These are phyloP conservation scores for Hydrophis major DNA, from an alignment of 2,797 vertebrate genomes.

Conservation along the genomic window DNA sequence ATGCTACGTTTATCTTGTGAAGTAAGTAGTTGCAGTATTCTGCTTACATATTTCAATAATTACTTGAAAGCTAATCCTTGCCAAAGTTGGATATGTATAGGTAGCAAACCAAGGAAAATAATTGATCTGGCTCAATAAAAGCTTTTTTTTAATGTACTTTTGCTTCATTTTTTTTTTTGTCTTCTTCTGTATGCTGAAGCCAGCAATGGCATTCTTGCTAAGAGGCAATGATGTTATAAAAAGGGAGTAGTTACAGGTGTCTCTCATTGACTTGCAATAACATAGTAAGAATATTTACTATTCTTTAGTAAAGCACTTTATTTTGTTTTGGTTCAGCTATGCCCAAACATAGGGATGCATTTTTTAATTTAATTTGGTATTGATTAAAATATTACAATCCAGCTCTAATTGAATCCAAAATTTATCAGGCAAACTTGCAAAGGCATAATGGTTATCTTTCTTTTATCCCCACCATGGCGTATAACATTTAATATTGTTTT, in stretches of 20 bases:
- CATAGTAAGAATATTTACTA: background rate
- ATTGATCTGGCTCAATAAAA: background rate
- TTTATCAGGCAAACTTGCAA: background rate
- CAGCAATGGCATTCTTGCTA: background rate
- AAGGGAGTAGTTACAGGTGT: background rate
- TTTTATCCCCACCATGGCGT: rapidly evolving
- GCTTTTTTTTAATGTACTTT: background rate
- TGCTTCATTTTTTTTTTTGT: background rate
- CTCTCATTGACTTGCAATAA: background rate
- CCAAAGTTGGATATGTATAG: background rate
- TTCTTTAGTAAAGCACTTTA: background rate
- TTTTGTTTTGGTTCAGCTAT: background rate
- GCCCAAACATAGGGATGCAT: background rate
- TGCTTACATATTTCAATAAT: background rate
- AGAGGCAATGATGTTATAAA: background rate
- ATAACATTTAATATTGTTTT: background rate
- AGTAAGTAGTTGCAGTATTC: background rate
- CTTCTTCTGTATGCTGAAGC: background rate
- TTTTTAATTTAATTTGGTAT: background rate
- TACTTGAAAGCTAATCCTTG: background rate
- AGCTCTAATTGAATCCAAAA: background rate
- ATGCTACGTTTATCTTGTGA: background rate
- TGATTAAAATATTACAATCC: rapidly evolving
- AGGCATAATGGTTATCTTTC: rapidly evolving
- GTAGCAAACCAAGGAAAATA: background rate